Base-by-base conservation (phyloP, 1,140 invertebrate genomes). In the Subanguina moxae region DNA sequence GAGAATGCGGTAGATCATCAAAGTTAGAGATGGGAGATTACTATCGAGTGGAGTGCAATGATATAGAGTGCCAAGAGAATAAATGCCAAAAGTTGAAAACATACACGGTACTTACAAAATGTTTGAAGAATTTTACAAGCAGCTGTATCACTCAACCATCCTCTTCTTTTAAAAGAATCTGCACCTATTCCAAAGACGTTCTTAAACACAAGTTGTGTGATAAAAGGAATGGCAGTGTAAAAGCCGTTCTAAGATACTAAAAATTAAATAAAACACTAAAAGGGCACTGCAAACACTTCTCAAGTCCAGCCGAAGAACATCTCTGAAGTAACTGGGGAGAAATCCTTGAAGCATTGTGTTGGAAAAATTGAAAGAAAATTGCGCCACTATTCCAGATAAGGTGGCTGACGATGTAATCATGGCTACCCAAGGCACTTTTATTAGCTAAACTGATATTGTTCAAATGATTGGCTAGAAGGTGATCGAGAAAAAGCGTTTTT, bases 271-370 rank as follows among this genome's bases (percentile, higher is more conserved):
- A 1, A 61, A 0, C n/a, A 1, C 38, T 58, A 19, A 11, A 32
- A 1, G 43, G 7, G 21, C 3, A 56, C 8, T n/a, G 21, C 57
- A 11, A 25, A 68, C 64, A 17, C 70, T 17, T 28, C 63, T 45
- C 9, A 74, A 23, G 64, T 71, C 58, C 5, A 74, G 42, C 30
- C 27, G 15, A 42, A 74, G 23, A 42, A 65, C 75, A n/a, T 74
- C 72, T 30, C 62, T 73, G 1, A 76, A 46, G 23, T 76, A 74
- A 28, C 74, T 73, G 21, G 72, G 72, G 5, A 74, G 27, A 38
- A 52, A 74, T 1, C 28, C 15, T 38, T 73, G 42, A 1, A 74
- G 17, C 0, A 74, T 32, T 13, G 46, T 59, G 11, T 19, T 32
- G 15, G 19, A 32, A 27, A 67, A 70, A 42, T 46, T 30, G 38